These are phyloP conservation scores for Macroramphosus scolopax DNA, from an alignment of 2,797 vertebrate species.

Conservation along the genomic window DNA sequence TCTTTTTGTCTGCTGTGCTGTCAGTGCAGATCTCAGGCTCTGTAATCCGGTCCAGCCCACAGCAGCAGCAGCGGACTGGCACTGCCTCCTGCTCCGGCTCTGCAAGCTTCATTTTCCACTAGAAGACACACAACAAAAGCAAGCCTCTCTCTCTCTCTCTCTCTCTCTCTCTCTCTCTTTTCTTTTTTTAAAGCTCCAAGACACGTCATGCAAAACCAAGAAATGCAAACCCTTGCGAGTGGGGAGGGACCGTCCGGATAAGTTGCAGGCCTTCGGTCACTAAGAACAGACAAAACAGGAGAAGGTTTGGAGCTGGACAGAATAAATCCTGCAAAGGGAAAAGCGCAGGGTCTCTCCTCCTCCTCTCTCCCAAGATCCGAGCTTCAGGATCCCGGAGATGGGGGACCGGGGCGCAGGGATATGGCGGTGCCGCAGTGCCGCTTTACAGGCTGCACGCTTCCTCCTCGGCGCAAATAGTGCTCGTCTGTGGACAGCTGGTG, in stretches of 20 bases:
- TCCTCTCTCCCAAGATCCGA: constrained; percentile 70
- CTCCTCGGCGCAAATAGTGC: constrained; percentile 82
- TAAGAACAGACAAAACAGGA: constrained; percentile 62
- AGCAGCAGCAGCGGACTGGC: constrained; percentile 73
- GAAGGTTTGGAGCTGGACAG: constrained; percentile 70
- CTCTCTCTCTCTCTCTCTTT: background rate
- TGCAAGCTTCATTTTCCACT: constrained; percentile 74
- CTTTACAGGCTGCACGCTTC: constrained; percentile 81
- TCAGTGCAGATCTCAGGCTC: constrained; percentile 74
- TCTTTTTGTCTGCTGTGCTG: constrained; percentile 76
- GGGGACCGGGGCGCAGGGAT: constrained; percentile 81
- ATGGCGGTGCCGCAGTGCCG: constrained; percentile 83
- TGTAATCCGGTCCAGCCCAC: constrained; percentile 76
- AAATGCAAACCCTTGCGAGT: constrained; percentile 83
- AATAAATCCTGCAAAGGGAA: constrained; percentile 75
- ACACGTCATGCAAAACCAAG: constrained; percentile 84
- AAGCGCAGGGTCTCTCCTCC: constrained; percentile 67
- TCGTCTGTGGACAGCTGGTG: constrained; percentile 24
- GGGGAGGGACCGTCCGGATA: constrained; percentile 73
- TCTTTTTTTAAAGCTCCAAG: constrained; percentile 66
- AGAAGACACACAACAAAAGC: constrained; percentile 79
- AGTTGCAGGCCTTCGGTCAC: constrained; percentile 77
- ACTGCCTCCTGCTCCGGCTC: constrained; percentile 74
- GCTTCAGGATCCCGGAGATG: constrained; percentile 80
- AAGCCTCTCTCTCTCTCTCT: constrained; percentile 39